Evolutionary conservation across 2,888 invertebrate species (phyloP).

Genomic region (Ornithoptera alexandrae): DNA sequence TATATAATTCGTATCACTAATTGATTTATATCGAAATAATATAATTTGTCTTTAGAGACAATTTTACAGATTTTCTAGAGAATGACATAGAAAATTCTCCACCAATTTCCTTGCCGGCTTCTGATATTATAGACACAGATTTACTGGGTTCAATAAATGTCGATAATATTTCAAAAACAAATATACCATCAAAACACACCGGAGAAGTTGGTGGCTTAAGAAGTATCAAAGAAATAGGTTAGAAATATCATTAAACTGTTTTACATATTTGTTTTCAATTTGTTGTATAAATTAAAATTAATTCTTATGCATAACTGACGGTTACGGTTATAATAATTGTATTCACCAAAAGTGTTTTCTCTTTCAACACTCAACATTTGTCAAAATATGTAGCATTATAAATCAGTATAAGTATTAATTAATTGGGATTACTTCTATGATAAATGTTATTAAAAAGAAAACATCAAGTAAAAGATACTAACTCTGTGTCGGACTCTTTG

Average conservation of each 20-base stretch:
- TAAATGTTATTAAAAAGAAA: too few relatives aligned
- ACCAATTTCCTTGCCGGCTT: constrained; percentile 59
- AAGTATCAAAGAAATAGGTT: constrained; percentile 68
- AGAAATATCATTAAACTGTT: neutral
- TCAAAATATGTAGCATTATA: too few relatives aligned
- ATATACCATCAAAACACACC: constrained; percentile 54
- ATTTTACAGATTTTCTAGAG: constrained; percentile 61
- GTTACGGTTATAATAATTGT: too few relatives aligned
- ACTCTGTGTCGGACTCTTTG: too few relatives aligned
- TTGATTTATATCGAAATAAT: neutral
- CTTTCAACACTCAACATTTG: too few relatives aligned
- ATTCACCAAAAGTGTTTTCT: too few relatives aligned
- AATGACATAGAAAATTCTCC: constrained; percentile 62
- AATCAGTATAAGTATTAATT: too few relatives aligned
- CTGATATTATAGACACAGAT: constrained; percentile 31
- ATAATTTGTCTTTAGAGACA: constrained; percentile 44
- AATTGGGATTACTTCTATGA: too few relatives aligned
- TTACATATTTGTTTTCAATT: too few relatives aligned
- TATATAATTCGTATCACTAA: neutral
- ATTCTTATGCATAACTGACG: too few relatives aligned
- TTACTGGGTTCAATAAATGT: constrained; percentile 9
- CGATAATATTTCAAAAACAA: constrained; percentile 19
- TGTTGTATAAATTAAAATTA: too few relatives aligned
- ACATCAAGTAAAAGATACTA: too few relatives aligned
- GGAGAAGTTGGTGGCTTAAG: constrained; percentile 63